A percentile compares a stretch with the other conserved stretches of the same genome.
These are phyloP conservation scores for Zaprionus ghesquierei DNA, from an alignment of 1,140 invertebrate genomes.

Conservation along the genomic window DNA sequence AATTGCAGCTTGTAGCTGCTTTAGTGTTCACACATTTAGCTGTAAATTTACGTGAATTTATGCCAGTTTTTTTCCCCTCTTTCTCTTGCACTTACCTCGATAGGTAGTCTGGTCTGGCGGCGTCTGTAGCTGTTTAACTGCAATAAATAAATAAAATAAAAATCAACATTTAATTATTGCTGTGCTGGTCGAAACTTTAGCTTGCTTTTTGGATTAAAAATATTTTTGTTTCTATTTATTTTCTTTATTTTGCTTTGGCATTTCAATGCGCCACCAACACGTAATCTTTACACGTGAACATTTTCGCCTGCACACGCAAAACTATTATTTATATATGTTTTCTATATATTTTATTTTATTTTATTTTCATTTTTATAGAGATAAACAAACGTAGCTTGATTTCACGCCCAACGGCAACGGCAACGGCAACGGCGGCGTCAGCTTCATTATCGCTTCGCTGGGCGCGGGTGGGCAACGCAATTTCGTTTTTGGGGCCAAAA, in stretches of 20 bases:
- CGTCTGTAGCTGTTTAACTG: conserved; percentile 15
- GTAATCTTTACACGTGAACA: conserved; percentile 59
- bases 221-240: conserved; percentile 28
- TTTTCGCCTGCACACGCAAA: conserved; percentile 38
- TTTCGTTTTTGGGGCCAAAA: conserved; percentile 39
- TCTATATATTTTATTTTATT: background rate
- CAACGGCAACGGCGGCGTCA: conserved; percentile 29
- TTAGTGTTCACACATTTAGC: too few species aligned
- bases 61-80: conserved; percentile 6
- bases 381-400: conserved; percentile 40
- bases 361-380: conserved; percentile 9
- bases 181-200: conserved; percentile 23
- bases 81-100: too few species aligned
- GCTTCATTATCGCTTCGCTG: conserved; percentile 54
- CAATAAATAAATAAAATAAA: conserved; percentile 24
- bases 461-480: background rate
- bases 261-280: conserved; percentile 27
- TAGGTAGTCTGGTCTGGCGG: too few species aligned
- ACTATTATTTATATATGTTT: background rate
- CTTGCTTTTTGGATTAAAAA: conserved; percentile 19
- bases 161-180: conserved; percentile 33
- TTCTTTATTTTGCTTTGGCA: conserved; percentile 11
- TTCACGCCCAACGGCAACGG: conserved; percentile 40
- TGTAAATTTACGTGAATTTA: conserved; percentile 29
- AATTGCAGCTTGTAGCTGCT: conserved; percentile 1